These are phyloP conservation scores for Listronotus bonariensis DNA, from an alignment of 1,140 invertebrate genomes.

Conservation along the genomic window DNA sequence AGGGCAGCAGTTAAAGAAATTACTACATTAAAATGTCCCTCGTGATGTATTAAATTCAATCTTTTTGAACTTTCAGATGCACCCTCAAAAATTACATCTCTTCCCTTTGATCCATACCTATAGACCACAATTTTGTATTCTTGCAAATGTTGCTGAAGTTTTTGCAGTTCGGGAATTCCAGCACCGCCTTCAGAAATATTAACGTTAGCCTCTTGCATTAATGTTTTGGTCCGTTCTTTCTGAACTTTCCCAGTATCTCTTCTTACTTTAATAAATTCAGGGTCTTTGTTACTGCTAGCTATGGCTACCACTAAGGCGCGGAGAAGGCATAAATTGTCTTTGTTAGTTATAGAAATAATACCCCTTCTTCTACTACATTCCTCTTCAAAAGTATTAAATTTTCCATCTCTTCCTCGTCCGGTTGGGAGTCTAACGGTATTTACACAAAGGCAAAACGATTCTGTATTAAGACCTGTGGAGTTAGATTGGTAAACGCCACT, in stretches of 20 bases:
- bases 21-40: constrained; percentile 2
- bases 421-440: neutral
- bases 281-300: constrained; percentile 5
- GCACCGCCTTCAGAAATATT: constrained; percentile 11
- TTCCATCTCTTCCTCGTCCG: neutral
- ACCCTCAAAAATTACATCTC: constrained; percentile 4
- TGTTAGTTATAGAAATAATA: neutral
- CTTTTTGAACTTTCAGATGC: neutral
- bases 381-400: neutral
- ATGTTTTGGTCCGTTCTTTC: neutral
- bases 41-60: neutral
- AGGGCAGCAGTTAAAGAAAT: constrained; percentile 8
- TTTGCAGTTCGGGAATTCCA: constrained; percentile 12
- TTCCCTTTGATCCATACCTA: constrained; percentile 13
- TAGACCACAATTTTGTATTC: constrained; percentile 12
- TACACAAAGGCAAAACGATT: neutral
- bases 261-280: neutral
- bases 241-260: constrained; percentile 7
- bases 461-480: neutral
- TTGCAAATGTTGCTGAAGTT: constrained; percentile 11
- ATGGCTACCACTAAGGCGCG: constrained; percentile 10
- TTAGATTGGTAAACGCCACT: constrained; percentile 8
- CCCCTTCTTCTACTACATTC: neutral
- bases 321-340: constrained; percentile 7
- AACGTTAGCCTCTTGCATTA: neutral